phyloP scores from a whole-genome alignment of 1,140 invertebrate species.

The Diuraphis noxia region DNA sequence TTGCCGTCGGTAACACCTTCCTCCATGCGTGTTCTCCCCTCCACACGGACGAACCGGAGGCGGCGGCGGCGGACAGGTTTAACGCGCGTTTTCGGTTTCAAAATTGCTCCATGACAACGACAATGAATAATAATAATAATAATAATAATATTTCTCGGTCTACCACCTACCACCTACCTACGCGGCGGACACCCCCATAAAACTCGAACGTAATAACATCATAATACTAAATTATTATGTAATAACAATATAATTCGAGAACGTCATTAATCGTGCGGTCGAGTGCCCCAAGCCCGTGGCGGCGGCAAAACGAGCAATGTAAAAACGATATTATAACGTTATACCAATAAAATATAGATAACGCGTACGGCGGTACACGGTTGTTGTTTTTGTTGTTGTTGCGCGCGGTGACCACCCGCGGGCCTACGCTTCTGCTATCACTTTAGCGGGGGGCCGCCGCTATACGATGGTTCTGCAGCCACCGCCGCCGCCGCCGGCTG shows the following conservation, averaged over 20 bases:
- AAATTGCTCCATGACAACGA: constrained; percentile 19
- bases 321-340: neutral
- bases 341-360: constrained; percentile 6
- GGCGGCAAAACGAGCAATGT: no score
- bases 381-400: constrained; percentile 37
- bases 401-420: neutral
- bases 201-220: neutral
- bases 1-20: neutral
- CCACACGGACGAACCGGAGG: neutral
- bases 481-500: neutral
- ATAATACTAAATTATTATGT: neutral
- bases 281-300: neutral
- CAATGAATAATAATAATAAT: neutral
- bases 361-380: neutral
- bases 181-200: neutral
- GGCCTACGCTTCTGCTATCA: constrained; percentile 19
- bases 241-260: neutral
- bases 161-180: constrained; percentile 11
- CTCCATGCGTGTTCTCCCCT: neutral
- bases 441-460: neutral
- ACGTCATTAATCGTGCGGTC: neutral
- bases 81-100: constrained; percentile 1
- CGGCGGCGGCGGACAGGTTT: neutral
- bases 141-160: neutral
- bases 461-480: neutral